Base-by-base conservation (phyloP, 2,797 vertebrate genomes). In the Ciconia nigra region DNA sequence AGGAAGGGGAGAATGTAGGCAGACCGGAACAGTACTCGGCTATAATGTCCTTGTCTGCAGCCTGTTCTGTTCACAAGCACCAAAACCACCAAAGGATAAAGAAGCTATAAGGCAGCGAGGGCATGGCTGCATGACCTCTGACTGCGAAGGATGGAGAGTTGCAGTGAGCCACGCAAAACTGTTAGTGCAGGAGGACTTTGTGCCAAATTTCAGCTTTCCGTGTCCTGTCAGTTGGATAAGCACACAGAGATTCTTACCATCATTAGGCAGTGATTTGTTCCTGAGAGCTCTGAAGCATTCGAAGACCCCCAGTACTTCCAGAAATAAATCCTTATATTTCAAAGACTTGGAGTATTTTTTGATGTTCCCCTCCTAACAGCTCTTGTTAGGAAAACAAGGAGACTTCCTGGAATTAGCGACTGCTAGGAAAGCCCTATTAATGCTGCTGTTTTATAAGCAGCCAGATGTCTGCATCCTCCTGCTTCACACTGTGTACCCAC, bases 321-420 rank as follows among this genome's bases (percentile, higher is more conserved):
- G 59, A 84, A 71, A 78, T 29, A 85, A 92, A 87, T 67, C 35
- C 15, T 83, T 33, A 17, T 9, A 9, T 89, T 89, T 92, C 81
- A 71, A 62, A 83, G 37, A 54, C 28, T 88, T 6, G 0, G 9
- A 70, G 35, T 84, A 39, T 86, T 83, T 96, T 83, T 61, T 89
- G 3, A 80, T 83, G 37, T 80, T 95, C 28, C n/a, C 8, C 15
- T 83, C 52, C 63, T 73, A 93, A 59, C 15, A 83, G 49, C 39
- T 76, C 31, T 82, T 93, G 4, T 1, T 58, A 69, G 74, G 33
- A 95, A 78, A 83, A 77, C 0, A 2, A 77, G 37, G 39, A 71
- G 35, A 59, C 35, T 84, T 96, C 55, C 70, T 83, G 81, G 44
- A 84, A 86, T 72, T 74, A 81, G 42, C 1, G 1, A 24, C 42